These are phyloP conservation scores for Drosophila anomelani DNA, from an alignment of 2,888 invertebrate genomes.

Conservation along the genomic window DNA sequence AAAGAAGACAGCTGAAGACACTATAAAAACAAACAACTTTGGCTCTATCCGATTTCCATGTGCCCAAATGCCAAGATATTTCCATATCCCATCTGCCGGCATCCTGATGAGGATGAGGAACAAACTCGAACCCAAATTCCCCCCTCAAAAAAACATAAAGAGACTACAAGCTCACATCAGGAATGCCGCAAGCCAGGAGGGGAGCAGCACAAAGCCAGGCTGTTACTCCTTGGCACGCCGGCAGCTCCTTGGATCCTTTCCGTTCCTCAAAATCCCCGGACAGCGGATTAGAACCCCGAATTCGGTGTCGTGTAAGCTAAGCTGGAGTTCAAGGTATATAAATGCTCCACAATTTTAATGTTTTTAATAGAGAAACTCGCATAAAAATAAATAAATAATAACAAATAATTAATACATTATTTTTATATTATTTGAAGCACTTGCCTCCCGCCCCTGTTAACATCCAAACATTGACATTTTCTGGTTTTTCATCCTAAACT, in stretches of 20 bases:
- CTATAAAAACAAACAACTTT: conserved; percentile 39
- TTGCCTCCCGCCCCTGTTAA: not conserved
- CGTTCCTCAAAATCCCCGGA: conserved; percentile 2
- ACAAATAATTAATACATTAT: not conserved
- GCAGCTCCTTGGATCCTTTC: not conserved
- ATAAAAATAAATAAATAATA: not conserved
- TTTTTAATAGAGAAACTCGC: not conserved
- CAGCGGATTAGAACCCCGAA: conserved; percentile 9
- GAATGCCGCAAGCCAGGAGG: conserved; percentile 8
- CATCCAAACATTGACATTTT: conserved; percentile 8
- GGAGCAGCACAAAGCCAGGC: conserved; percentile 22
- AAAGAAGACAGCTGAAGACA: conserved; percentile 51
- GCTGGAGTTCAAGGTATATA: not conserved
- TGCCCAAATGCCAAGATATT: conserved; percentile 15
- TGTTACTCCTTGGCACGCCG: not conserved
- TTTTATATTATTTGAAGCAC: not conserved
- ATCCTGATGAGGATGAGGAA: not conserved
- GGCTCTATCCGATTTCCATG: conserved; percentile 37
- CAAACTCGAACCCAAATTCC: not conserved
- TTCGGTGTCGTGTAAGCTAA: not conserved
- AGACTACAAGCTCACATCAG: conserved; percentile 31
- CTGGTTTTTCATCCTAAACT: conserved; percentile 11
- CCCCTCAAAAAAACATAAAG: conserved; percentile 3
- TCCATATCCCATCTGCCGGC: conserved; percentile 8
- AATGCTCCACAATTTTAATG: not conserved